These are phyloP conservation scores for Poeciliopsis presidionis DNA, from an alignment of 2,797 vertebrate genomes.

Conservation along the genomic window DNA sequence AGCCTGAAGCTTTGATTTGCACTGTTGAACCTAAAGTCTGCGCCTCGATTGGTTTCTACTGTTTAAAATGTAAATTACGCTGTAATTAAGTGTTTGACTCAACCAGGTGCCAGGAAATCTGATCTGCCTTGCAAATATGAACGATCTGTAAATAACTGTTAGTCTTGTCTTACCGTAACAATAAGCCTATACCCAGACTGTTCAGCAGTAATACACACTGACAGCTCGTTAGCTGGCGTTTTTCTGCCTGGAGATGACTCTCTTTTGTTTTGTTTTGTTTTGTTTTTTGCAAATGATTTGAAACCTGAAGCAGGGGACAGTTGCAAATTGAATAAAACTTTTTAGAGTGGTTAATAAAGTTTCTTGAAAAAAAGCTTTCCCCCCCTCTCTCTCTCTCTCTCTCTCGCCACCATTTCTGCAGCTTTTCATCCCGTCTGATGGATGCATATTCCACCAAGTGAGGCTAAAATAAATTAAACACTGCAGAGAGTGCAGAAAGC, in stretches of 20 bases:
- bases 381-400: neutral
- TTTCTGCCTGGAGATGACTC: constrained; percentile 50
- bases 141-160: constrained; percentile 89
- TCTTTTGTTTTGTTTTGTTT: neutral
- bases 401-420: neutral
- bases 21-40: constrained; percentile 84
- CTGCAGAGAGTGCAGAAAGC: constrained; percentile 56
- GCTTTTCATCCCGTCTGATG: constrained; percentile 32
- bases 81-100: constrained; percentile 69
- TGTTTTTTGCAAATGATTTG: constrained; percentile 62
- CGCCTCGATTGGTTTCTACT: constrained; percentile 79
- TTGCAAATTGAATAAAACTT: constrained; percentile 69
- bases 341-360: constrained; percentile 56
- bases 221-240: constrained; percentile 54
- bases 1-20: constrained; percentile 89
- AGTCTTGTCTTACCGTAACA: constrained; percentile 85
- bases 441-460: constrained; percentile 38
- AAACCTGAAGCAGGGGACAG: constrained; percentile 48
- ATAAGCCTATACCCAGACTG: constrained; percentile 69
- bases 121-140: constrained; percentile 76
- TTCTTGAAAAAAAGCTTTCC: constrained; percentile 19
- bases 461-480: constrained; percentile 74
- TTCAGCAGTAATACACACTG: constrained; percentile 74
- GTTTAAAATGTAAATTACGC: constrained; percentile 71
- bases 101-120: constrained; percentile 65